phyloP scores from a whole-genome alignment of 2,113 vertebrate species.

The Seriola aureovittata region DNA sequence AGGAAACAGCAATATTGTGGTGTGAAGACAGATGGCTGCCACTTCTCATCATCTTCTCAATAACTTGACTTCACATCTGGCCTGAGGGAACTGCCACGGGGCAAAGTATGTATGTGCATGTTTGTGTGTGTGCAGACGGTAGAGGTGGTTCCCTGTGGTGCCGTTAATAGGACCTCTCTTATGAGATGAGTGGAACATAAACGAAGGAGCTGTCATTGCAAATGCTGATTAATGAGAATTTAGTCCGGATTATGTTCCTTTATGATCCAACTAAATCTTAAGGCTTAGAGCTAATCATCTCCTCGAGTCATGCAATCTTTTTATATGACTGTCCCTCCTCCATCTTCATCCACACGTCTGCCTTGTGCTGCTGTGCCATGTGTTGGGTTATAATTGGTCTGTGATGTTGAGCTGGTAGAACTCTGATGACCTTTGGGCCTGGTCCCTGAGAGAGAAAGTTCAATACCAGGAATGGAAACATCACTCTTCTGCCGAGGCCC shows the following conservation, averaged over 20 bases:
- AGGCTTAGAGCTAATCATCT: conserved; percentile 9
- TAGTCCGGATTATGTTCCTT: background rate
- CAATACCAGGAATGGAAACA: conserved; percentile 67
- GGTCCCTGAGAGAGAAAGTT: conserved; percentile 58
- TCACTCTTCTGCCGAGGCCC: conserved; percentile 53
- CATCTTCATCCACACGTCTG: conserved; percentile 17
- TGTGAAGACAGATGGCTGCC: conserved; percentile 82
- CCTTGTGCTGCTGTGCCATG: conserved; percentile 3
- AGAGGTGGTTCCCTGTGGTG: conserved; percentile 48
- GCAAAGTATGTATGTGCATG: conserved; percentile 29
- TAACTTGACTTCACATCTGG: conserved; percentile 79
- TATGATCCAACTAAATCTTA: conserved; percentile 22
- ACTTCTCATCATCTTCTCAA: conserved; percentile 79
- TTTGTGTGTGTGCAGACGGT: conserved; percentile 9
- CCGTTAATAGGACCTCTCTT: conserved; percentile 46
- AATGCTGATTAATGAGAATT: conserved; percentile 15
- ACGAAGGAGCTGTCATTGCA: conserved; percentile 32
- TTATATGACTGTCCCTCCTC: conserved; percentile 10
- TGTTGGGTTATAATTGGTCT: conserved; percentile 54
- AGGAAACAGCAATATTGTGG: conserved; percentile 72
- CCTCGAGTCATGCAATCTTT: background rate
- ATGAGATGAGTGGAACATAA: conserved; percentile 62
- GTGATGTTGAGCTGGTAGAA: conserved; percentile 50
- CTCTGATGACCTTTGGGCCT: conserved; percentile 63
- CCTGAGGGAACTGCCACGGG: conserved; percentile 41